Evolutionary conservation across 1,140 invertebrate genomes (phyloP).

Genomic region (Pararge aegeria): DNA sequence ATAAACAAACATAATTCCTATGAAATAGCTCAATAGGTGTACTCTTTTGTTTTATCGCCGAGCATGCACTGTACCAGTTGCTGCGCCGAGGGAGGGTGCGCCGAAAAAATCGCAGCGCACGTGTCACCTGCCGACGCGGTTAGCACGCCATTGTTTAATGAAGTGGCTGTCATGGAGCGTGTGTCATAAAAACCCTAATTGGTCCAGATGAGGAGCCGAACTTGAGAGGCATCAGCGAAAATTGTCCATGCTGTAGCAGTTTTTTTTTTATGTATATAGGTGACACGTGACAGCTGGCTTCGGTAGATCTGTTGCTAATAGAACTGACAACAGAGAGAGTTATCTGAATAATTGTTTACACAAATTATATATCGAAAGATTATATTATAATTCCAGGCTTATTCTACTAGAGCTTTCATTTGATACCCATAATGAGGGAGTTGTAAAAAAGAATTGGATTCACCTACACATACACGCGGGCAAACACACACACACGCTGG

Average conservation of each 20-base stretch:
- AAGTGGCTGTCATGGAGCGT: conserved; percentile 28
- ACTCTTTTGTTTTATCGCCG: not conserved
- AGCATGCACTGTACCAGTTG: conserved; percentile 28
- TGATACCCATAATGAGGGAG: no score
- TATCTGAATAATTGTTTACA: no score
- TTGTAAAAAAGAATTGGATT: no score
- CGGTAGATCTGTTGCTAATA: not conserved
- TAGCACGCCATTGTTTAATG: conserved; percentile 43
- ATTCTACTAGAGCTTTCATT: no score
- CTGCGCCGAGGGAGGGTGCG: conserved; percentile 45
- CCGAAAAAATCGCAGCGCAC: conserved; percentile 51
- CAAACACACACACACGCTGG: no score
- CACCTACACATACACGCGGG: no score
- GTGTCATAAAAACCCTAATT: conserved; percentile 6
- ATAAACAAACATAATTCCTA: no score
- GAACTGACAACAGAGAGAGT: no score
- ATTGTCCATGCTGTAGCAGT: not conserved
- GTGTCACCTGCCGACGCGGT: conserved; percentile 64
- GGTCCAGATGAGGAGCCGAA: not conserved
- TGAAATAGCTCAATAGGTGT: no score
- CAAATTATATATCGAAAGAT: no score
- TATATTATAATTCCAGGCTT: no score
- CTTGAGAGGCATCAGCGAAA: not conserved
- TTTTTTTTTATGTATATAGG: conserved; percentile 7
- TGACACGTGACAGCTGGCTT: not conserved